Percentiles rank a stretch among this genome's conserved stretches.
These are phyloP conservation scores for Rhizoglyphus robini DNA, from an alignment of 1,140 invertebrate genomes.

Conservation along the genomic window DNA sequence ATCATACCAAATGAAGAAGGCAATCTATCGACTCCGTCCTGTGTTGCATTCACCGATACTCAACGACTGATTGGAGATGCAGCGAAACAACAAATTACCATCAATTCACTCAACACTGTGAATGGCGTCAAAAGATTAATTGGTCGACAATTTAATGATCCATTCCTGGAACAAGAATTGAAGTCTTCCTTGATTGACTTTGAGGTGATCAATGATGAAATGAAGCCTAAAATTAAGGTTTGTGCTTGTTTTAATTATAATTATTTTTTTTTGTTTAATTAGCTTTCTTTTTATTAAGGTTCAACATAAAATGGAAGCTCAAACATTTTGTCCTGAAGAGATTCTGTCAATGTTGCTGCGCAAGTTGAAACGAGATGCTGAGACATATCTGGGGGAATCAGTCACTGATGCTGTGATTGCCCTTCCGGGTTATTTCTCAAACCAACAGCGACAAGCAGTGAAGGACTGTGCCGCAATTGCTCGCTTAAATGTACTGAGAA, in stretches of 20 bases:
- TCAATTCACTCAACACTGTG: conserved; percentile 91
- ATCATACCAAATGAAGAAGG: conserved; percentile 14
- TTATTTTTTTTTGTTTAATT: no score
- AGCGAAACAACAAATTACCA: conserved; percentile 45
- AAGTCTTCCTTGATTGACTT: conserved; percentile 36
- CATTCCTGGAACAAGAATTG: conserved; percentile 35
- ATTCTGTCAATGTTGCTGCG: conserved; percentile 32
- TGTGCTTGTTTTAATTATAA: no score
- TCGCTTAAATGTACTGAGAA: no score
- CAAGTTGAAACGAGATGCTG: conserved; percentile 35
- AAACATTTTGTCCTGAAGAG: conserved; percentile 33
- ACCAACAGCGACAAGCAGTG: conserved; percentile 31
- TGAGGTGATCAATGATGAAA: conserved; percentile 29
- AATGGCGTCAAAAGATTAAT: no score
- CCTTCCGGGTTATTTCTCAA: conserved; percentile 37
- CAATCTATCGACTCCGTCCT: conserved; percentile 34
- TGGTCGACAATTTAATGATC: conserved; percentile 34
- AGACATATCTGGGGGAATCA: conserved; percentile 20
- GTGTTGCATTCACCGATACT: conserved; percentile 13
- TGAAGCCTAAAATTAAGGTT: no score
- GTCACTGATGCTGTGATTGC: conserved; percentile 36
- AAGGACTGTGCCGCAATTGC: conserved; percentile 24
- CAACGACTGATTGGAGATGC: conserved; percentile 39
- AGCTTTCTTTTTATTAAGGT: conserved; percentile 32
- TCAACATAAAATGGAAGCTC: conserved; percentile 27